Conservation (phyloP, 2,797 vertebrate species). For the Cynopterus sphinx region DNA sequence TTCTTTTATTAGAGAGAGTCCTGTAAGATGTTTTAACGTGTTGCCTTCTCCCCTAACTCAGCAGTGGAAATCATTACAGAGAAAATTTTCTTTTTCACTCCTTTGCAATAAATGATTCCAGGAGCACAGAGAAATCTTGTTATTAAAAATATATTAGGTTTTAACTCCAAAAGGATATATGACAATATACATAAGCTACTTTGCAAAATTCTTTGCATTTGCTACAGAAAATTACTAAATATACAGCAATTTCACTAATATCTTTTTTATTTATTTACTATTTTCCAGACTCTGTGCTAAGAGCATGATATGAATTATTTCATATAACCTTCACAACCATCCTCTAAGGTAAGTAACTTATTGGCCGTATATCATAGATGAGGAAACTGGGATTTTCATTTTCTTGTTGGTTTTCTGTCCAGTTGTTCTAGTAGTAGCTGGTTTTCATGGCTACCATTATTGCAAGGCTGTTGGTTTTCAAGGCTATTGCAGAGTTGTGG, state of each 20-base stretch:
- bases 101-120: background rate
- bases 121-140: background rate
- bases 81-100: background rate
- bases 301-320: background rate
- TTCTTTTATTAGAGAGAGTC: background rate
- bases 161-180: constrained; percentile 7
- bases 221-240: background rate
- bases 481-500: background rate
- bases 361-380: background rate
- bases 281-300: background rate
- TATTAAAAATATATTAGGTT: background rate
- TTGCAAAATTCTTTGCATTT: background rate
- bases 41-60: background rate
- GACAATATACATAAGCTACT: background rate
- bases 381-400: background rate
- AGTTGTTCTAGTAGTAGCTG: background rate
- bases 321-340: background rate
- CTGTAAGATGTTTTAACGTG: background rate
- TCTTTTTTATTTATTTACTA: background rate
- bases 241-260: background rate
- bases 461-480: background rate
- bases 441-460: background rate
- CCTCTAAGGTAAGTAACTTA: background rate
- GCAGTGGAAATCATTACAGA: background rate
- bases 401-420: background rate